phyloP scores from a whole-genome alignment of 2,888 invertebrate species.

The Himalopsyche japonica region DNA sequence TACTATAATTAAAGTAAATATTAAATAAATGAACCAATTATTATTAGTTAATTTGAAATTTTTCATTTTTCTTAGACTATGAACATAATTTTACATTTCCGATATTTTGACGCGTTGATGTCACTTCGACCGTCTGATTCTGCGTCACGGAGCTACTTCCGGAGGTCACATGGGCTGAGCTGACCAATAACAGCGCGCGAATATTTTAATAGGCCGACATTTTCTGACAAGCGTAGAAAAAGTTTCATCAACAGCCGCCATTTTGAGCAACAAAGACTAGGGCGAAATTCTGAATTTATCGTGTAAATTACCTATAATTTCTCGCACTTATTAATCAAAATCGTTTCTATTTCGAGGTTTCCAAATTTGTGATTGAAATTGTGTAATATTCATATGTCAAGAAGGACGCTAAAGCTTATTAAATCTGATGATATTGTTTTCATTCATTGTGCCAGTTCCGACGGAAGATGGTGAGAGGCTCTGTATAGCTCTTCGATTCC shows the following conservation, averaged over 20 bases:
- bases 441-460: constrained; percentile 74
- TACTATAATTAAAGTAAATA: background rate
- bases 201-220: constrained; percentile 61
- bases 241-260: constrained; percentile 96
- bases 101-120: constrained; percentile 54
- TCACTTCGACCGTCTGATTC: constrained; percentile 56
- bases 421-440: constrained; percentile 67
- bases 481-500: constrained; percentile 70
- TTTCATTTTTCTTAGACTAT: constrained; percentile 20
- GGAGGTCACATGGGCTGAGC: constrained; percentile 56
- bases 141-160: constrained; percentile 48
- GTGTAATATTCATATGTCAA: constrained; percentile 55
- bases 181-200: constrained; percentile 53
- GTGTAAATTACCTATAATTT: constrained; percentile 69
- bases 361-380: constrained; percentile 63
- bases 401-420: constrained; percentile 56
- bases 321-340: constrained; percentile 62
- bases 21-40: background rate
- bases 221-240: constrained; percentile 94
- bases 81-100: constrained; percentile 47
- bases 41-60: background rate
- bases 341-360: constrained; percentile 63
- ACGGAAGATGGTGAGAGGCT: constrained; percentile 75
- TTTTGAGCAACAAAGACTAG: constrained; percentile 83
- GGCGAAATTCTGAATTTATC: constrained; percentile 76